Conservation (phyloP, 1,140 invertebrate species). For the Hydropsyche tenuis region DNA sequence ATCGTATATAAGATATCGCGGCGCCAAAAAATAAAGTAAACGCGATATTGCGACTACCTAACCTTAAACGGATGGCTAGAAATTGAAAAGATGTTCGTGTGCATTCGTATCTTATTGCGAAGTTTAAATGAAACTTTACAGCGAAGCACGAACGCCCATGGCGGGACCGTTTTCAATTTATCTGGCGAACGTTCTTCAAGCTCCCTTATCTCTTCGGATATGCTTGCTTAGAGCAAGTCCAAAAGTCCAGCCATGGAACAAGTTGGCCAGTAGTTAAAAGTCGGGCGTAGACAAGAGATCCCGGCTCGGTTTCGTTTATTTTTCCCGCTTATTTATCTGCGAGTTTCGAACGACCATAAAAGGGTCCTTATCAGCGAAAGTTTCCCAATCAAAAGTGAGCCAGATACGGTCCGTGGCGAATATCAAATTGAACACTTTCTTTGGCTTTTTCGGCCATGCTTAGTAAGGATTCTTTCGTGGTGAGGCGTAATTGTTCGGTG, state of each 20-base stretch:
- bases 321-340: constrained; percentile 3
- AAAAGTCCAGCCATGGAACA: background rate
- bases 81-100: background rate
- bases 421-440: background rate
- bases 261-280: constrained; percentile 1
- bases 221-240: background rate
- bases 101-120: background rate
- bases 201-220: constrained; percentile 11
- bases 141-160: background rate
- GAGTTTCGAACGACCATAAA: constrained; percentile 21
- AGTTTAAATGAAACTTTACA: constrained; percentile 25
- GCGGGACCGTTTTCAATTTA: constrained; percentile 11
- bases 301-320: constrained; percentile 6
- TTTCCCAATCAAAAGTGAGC: constrained; percentile 23
- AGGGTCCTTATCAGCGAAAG: constrained; percentile 17
- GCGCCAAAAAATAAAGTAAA: no score
- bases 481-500: background rate
- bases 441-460: no score
- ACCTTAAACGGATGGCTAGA: no score
- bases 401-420: constrained; percentile 2
- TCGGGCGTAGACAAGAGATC: background rate
- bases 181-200: constrained; percentile 11
- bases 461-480: background rate
- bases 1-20: no score
- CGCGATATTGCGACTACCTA: no score